These are phyloP conservation scores for Corythornis vintsioides DNA, from an alignment of 2,113 vertebrate species.

Conservation along the genomic window DNA sequence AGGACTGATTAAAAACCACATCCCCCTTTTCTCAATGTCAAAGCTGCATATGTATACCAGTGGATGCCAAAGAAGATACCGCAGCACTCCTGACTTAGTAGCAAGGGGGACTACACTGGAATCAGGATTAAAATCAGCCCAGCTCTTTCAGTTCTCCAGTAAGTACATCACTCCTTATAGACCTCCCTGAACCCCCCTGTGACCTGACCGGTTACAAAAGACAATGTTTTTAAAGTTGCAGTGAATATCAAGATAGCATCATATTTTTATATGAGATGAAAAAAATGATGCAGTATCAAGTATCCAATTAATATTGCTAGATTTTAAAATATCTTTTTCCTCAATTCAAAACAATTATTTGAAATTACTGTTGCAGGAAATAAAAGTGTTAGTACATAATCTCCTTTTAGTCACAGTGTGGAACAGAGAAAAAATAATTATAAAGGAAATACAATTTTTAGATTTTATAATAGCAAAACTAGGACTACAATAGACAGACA, in stretches of 20 bases:
- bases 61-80: constrained; percentile 62
- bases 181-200: not conserved
- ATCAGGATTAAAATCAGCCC: constrained; percentile 40
- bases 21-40: constrained; percentile 67
- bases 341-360: not conserved
- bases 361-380: constrained; percentile 34
- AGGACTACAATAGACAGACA: constrained; percentile 20
- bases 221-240: not conserved
- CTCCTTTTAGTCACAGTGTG: not conserved
- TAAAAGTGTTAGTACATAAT: constrained; percentile 19
- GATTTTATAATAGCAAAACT: constrained; percentile 9
- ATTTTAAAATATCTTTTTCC: constrained; percentile 24
- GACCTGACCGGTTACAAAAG: not conserved
- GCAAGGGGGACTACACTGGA: not conserved
- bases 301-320: constrained; percentile 35
- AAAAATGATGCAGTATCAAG: not conserved
- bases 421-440: constrained; percentile 15
- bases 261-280: not conserved
- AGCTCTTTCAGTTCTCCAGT: constrained; percentile 13
- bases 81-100: constrained; percentile 57
- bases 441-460: constrained; percentile 17
- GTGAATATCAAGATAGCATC: not conserved
- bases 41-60: constrained; percentile 52
- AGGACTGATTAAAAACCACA: constrained; percentile 60
- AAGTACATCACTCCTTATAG: not conserved